These are phyloP conservation scores for Bombus vancouverensis DNA, from an alignment of 1,140 invertebrate genomes.

Conservation along the genomic window DNA sequence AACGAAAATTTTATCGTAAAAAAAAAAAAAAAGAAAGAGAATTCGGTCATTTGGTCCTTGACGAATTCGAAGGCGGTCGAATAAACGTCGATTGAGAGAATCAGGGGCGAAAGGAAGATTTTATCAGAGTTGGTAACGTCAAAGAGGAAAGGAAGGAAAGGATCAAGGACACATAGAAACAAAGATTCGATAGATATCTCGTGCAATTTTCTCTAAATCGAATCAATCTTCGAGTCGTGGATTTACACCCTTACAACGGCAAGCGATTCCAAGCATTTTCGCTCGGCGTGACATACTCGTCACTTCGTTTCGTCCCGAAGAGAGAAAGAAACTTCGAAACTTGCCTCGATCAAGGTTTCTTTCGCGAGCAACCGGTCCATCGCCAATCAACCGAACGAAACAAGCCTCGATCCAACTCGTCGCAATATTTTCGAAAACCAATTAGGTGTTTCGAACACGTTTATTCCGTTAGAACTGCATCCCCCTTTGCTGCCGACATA, in stretches of 20 bases:
- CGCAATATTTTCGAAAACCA: slow-evolving; percentile 19
- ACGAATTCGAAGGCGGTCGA: neutral
- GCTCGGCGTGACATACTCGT: neutral
- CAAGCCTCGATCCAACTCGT: neutral
- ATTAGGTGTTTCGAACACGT: slow-evolving; percentile 7
- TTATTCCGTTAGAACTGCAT: neutral
- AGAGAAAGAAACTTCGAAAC: neutral
- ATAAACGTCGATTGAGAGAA: neutral
- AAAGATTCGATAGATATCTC: neutral
- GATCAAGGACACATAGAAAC: neutral
- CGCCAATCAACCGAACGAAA: too few relatives aligned
- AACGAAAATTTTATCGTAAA: too few relatives aligned
- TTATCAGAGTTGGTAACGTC: neutral
- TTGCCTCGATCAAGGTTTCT: neutral
- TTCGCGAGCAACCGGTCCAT: too few relatives aligned
- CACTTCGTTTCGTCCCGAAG: neutral
- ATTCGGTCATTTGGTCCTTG: too few relatives aligned
- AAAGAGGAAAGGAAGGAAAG: too few relatives aligned
- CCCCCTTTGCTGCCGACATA: neutral
- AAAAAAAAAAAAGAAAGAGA: too few relatives aligned
- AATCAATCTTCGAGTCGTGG: neutral
- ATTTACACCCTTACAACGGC: neutral
- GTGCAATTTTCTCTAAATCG: slow-evolving; percentile 8
- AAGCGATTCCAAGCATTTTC: neutral
- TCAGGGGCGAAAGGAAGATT: neutral